Conservation (phyloP, 1,140 invertebrate species). For the Oncopodura yosiiana region DNA sequence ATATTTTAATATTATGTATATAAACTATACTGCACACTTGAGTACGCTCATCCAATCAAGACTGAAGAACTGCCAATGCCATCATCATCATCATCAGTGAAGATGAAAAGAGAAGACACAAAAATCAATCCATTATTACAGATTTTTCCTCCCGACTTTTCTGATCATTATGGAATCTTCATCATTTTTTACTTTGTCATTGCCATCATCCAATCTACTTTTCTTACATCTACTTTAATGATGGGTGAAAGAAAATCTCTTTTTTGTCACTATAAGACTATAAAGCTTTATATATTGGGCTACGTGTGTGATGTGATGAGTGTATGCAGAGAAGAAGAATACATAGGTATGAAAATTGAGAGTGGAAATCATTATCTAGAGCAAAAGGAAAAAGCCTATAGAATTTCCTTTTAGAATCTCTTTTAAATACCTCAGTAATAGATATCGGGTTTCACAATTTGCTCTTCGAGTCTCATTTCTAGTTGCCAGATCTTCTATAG, state of each 20-base stretch:
- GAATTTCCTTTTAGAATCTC: too few species aligned
- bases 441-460: too few species aligned
- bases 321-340: background rate
- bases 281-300: slow-evolving; percentile 2
- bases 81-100: background rate
- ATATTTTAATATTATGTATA: too few species aligned
- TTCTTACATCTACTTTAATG: slow-evolving; percentile 30
- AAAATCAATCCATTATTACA: slow-evolving; percentile 28
- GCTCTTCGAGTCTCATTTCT: too few species aligned
- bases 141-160: slow-evolving; percentile 23
- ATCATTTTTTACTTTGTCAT: background rate
- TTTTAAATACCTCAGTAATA: too few species aligned
- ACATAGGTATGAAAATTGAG: background rate
- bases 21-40: background rate
- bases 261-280: slow-evolving; percentile 24
- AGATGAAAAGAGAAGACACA: background rate
- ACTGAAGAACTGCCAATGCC: background rate
- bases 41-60: background rate
- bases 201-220: slow-evolving; percentile 2
- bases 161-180: slow-evolving; percentile 23
- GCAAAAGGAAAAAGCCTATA: background rate
- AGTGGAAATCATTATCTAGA: too few species aligned
- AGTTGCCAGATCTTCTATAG: too few species aligned
- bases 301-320: background rate
- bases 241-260: slow-evolving; percentile 20